phyloP scores from a whole-genome alignment of 2,113 vertebrate species.

The Chloropsis cyanopogon region DNA sequence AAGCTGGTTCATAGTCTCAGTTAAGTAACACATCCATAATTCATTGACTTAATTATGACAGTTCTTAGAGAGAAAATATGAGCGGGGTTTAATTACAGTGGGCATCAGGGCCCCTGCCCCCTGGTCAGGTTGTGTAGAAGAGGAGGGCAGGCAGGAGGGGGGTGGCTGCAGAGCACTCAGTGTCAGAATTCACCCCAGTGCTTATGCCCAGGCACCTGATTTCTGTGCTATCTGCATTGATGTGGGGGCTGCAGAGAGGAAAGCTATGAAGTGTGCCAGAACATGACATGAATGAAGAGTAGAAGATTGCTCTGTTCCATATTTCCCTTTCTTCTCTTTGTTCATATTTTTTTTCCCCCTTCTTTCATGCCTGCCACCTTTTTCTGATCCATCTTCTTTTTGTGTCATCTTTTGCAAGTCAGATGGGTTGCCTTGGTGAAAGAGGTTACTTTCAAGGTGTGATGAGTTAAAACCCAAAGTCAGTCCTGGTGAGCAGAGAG shows the following conservation, averaged over 20 bases:
- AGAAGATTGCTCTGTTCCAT: background rate
- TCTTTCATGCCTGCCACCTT: background rate
- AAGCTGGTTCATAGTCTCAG: slow-evolving; percentile 4
- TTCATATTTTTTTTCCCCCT: background rate
- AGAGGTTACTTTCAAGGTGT: background rate
- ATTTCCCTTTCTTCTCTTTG: background rate
- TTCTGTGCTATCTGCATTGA: background rate
- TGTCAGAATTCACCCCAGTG: background rate
- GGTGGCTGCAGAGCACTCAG: background rate
- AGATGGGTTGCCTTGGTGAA: background rate
- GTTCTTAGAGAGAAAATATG: background rate
- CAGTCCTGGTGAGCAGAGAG: background rate
- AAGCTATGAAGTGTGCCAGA: background rate
- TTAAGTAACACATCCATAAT: slow-evolving; percentile 12
- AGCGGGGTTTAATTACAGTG: background rate
- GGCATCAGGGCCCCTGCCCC: background rate
- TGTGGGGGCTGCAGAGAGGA: background rate
- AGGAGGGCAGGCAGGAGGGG: background rate
- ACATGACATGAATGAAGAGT: background rate
- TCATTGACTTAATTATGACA: background rate
- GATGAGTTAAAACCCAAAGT: background rate
- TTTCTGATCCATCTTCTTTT: background rate
- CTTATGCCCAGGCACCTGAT: background rate
- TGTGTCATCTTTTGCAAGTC: background rate
- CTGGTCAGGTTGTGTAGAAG: background rate